Conservation (phyloP, 2,113 vertebrate genomes). For the Gymnocephalus cernua region DNA sequence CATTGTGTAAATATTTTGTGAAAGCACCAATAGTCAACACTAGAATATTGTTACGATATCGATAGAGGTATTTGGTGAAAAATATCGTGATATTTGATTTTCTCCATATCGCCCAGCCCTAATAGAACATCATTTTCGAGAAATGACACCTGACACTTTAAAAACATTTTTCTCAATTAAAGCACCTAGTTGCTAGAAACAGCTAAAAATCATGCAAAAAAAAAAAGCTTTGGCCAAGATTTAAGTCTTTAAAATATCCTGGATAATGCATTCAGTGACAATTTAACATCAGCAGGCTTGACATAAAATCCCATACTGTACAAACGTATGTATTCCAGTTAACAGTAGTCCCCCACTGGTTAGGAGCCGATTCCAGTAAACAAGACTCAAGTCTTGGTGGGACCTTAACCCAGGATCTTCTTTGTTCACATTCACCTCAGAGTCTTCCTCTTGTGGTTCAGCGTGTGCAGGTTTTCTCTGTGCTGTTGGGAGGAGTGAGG, state of each 20-base stretch:
- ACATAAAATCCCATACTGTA: background rate
- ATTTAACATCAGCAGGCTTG: background rate
- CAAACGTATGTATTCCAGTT: background rate
- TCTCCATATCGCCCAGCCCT: too few relatives aligned
- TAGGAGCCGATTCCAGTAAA: background rate
- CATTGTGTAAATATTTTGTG: too few relatives aligned
- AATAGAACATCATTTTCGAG: background rate
- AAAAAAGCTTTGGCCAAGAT: conserved; percentile 14
- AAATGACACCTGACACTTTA: conserved; percentile 9
- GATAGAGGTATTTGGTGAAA: too few relatives aligned
- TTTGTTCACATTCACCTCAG: background rate
- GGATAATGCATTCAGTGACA: background rate
- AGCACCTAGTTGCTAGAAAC: conserved; percentile 17
- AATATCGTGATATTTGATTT: too few relatives aligned
- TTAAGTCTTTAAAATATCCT: background rate
- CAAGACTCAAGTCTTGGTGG: background rate
- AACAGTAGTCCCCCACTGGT: background rate
- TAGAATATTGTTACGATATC: too few relatives aligned
- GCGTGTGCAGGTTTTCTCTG: conserved; percentile 83
- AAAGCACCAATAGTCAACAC: too few relatives aligned
- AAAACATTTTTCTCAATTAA: conserved; percentile 10
- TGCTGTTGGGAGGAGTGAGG: conserved; percentile 90
- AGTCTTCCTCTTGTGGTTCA: conserved; percentile 26
- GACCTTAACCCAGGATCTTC: background rate
- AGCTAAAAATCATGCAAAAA: background rate